Conservation (phyloP, 92 coral and sea anemone genomes). For the Porites divaricata region DNA sequence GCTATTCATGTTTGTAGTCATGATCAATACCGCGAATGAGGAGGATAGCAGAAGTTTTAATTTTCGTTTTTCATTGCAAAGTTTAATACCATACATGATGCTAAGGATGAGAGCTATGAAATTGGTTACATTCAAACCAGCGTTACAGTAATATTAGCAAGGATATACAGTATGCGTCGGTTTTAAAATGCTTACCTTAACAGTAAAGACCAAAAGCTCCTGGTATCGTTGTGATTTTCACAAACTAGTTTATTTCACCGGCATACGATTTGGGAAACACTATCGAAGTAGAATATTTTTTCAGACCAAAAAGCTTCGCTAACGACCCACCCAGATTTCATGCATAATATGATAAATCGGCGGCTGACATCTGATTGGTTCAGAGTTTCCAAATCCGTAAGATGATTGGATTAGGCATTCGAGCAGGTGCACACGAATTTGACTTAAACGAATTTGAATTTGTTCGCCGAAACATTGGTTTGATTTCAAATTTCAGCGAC, state of each 20-base stretch:
- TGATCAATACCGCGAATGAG: not conserved
- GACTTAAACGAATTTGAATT: not conserved
- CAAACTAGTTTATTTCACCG: no score
- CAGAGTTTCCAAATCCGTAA: not conserved
- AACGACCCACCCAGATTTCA: conserved; percentile 22
- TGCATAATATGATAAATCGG: not conserved
- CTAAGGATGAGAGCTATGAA: no score
- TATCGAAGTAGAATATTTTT: not conserved
- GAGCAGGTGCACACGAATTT: conserved; percentile 10
- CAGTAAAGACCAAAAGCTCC: not conserved
- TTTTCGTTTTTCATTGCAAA: no score
- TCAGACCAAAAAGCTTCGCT: not conserved
- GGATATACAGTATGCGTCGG: not conserved
- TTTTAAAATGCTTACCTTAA: conserved; percentile 21
- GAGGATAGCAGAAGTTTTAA: not conserved
- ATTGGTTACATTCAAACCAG: not conserved
- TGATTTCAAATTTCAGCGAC: not conserved
- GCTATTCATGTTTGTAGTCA: not conserved
- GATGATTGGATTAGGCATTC: conserved; percentile 4
- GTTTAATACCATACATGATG: no score
- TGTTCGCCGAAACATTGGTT: not conserved
- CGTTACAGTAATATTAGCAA: not conserved
- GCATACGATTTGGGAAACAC: not conserved
- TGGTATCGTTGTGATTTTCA: not conserved
- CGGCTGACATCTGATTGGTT: conserved; percentile 14